These are phyloP conservation scores for Oscheius sp. DNA, from an alignment of 1,140 invertebrate genomes.

Conservation along the genomic window DNA sequence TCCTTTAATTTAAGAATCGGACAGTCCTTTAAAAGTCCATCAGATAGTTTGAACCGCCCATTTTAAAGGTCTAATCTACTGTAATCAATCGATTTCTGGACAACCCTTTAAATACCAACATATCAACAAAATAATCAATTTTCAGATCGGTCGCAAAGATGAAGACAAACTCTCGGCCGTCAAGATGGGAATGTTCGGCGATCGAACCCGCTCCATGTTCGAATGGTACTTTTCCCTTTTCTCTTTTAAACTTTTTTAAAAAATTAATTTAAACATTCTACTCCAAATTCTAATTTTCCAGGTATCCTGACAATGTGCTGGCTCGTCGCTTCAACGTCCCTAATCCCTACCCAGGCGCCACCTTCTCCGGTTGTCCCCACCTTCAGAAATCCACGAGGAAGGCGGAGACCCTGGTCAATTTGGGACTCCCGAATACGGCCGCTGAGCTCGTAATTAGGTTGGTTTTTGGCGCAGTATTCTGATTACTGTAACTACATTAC, in stretches of 20 bases:
- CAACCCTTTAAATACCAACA: neutral
- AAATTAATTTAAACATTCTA: no score
- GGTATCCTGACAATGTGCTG: constrained; percentile 74
- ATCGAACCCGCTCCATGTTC: constrained; percentile 71
- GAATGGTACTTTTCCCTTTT: constrained; percentile 69
- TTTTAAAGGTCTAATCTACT: neutral
- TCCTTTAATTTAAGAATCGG: no score
- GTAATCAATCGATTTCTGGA: neutral
- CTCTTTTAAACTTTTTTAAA: neutral
- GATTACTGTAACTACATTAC: neutral
- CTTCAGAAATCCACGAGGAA: constrained; percentile 35
- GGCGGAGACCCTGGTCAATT: constrained; percentile 7
- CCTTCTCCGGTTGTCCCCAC: constrained; percentile 32
- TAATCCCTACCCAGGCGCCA: constrained; percentile 73
- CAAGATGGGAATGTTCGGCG: constrained; percentile 77
- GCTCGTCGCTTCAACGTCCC: constrained; percentile 92
- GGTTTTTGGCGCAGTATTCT: neutral
- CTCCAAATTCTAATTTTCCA: neutral
- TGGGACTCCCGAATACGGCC: constrained; percentile 41
- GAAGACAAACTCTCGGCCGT: constrained; percentile 68
- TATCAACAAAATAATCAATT: neutral
- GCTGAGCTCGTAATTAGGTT: constrained; percentile 33
- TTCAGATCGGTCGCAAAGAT: constrained; percentile 47
- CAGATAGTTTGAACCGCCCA: no score
- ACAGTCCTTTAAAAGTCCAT: no score